Percentiles rank a stretch among this genome's conserved stretches.
Evolutionary conservation across 2,888 invertebrate genomes (phyloP).

Genomic region (Hybos culiciformis): DNA sequence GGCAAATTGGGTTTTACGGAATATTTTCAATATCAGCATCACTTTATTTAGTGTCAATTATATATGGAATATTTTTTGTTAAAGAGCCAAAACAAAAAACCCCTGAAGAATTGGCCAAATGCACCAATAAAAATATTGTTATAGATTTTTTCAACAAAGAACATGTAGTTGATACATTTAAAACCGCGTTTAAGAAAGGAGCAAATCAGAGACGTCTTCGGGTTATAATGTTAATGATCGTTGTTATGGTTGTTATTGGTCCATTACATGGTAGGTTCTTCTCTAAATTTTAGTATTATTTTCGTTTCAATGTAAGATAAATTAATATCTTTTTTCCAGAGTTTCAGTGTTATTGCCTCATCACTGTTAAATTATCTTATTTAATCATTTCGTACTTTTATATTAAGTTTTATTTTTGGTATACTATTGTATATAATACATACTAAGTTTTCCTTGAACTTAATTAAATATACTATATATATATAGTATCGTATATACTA

Average conservation of each 20-base stretch:
- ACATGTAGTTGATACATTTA: slow-evolving; percentile 63
- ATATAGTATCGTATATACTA: too few relatives aligned
- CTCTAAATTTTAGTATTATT: too few relatives aligned
- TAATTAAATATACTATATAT: too few relatives aligned
- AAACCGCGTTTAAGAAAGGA: slow-evolving; percentile 66
- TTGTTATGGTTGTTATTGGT: slow-evolving; percentile 73
- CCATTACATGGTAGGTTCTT: slow-evolving; percentile 70
- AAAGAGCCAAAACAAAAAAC: slow-evolving; percentile 41
- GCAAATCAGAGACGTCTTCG: slow-evolving; percentile 58
- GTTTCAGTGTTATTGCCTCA: background rate
- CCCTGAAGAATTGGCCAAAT: slow-evolving; percentile 20
- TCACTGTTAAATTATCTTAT: background rate
- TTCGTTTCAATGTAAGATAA: too few relatives aligned
- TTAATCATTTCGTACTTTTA: too few relatives aligned
- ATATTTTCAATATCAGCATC: slow-evolving; percentile 65
- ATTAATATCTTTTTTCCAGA: background rate
- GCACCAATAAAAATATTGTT: slow-evolving; percentile 24
- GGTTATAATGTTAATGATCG: slow-evolving; percentile 63
- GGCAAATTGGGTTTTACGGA: slow-evolving; percentile 66
- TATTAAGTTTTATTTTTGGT: too few relatives aligned
- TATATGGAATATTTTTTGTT: slow-evolving; percentile 58
- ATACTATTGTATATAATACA: too few relatives aligned
- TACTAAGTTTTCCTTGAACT: too few relatives aligned
- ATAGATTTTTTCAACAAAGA: slow-evolving; percentile 60
- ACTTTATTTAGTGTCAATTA: slow-evolving; percentile 58